These are phyloP conservation scores for Drosophila prostipennis DNA, from an alignment of 2,888 invertebrate species.

Conservation along the genomic window DNA sequence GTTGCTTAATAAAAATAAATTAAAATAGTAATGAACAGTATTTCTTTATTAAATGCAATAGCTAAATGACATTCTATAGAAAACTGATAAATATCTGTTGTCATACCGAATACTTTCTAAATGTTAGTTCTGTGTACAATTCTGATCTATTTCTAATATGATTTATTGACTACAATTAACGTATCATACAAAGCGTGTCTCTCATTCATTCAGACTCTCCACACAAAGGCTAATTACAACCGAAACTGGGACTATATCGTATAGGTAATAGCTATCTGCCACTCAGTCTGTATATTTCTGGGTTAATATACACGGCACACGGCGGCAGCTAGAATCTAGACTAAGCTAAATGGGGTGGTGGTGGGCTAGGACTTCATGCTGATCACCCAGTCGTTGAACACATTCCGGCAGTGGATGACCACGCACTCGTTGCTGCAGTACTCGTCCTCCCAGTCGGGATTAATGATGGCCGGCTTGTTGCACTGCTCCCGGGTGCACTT, in stretches of 20 bases:
- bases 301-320: slow-evolving; percentile 10
- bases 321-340: slow-evolving; percentile 9
- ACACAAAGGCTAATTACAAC: slow-evolving; percentile 6
- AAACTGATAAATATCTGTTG: too few relatives aligned
- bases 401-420: slow-evolving; percentile 97
- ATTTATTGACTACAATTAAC: slow-evolving; percentile 14
- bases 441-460: slow-evolving; percentile 98
- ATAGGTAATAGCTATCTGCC: slow-evolving; percentile 2
- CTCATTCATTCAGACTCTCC: slow-evolving; percentile 5
- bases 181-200: slow-evolving; percentile 24
- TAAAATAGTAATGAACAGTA: too few relatives aligned
- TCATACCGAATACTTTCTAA: not conserved
- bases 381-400: slow-evolving; percentile 84
- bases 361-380: slow-evolving; percentile 72
- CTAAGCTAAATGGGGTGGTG: slow-evolving; percentile 2
- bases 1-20: too few relatives aligned
- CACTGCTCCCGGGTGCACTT: slow-evolving; percentile 95
- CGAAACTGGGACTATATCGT: slow-evolving; percentile 22
- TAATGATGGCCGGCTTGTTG: slow-evolving; percentile 94
- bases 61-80: not conserved
- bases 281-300: slow-evolving; percentile 1
- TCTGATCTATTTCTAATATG: not conserved
- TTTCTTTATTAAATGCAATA: not conserved
- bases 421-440: slow-evolving; percentile 99
- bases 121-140: not conserved